A percentile compares a stretch with the other conserved stretches of the same genome.
Conservation (phyloP, 2,113 vertebrate species). For the Peromyscus polionotus region DNA sequence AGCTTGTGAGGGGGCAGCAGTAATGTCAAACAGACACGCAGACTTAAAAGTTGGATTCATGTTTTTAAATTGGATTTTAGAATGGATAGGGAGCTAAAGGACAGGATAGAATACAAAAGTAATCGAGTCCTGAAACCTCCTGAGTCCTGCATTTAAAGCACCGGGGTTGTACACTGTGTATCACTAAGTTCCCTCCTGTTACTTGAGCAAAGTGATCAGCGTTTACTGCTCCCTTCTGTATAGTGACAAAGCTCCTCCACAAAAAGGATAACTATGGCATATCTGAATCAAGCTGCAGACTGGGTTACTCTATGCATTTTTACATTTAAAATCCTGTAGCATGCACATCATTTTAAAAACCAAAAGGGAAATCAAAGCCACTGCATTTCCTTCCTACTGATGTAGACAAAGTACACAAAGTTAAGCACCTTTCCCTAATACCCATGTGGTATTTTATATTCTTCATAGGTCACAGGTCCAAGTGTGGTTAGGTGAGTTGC, state of each 20-base stretch:
- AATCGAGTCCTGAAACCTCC: not conserved
- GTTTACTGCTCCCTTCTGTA: not conserved
- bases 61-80: conserved; percentile 61
- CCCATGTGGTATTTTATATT: not conserved
- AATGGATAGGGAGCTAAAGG: not conserved
- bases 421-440: not conserved
- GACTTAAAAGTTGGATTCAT: conserved; percentile 50
- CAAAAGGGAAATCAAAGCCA: not conserved
- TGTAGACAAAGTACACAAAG: not conserved
- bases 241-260: not conserved
- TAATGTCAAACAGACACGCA: conserved; percentile 16
- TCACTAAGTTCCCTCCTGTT: conserved; percentile 8
- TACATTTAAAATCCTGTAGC: not conserved
- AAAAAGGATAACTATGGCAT: not conserved
- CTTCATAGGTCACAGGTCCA: not conserved
- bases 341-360: not conserved
- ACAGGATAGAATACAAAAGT: conserved; percentile 13
- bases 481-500: not conserved
- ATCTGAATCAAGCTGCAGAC: not conserved
- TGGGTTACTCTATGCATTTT: not conserved
- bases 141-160: conserved; percentile 46
- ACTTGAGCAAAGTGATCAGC: conserved; percentile 6
- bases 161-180: not conserved
- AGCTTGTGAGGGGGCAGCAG: not conserved
- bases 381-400: not conserved